These are phyloP conservation scores for Philonicus albiceps DNA, from an alignment of 2,888 invertebrate species.

Conservation along the genomic window DNA sequence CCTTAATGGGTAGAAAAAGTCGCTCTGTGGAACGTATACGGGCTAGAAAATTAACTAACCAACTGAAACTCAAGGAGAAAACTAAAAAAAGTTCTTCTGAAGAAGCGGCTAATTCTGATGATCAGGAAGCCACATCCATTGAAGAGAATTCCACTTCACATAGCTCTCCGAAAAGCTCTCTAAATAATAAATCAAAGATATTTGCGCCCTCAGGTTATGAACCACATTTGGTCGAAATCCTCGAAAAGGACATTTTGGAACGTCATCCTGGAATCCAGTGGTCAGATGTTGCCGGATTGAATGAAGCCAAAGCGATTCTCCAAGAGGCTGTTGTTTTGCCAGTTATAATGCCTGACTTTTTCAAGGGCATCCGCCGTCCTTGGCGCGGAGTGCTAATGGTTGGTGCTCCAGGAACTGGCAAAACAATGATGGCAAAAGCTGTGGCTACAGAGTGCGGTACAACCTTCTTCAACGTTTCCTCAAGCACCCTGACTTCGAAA, in stretches of 20 bases:
- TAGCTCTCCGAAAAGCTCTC: conserved; percentile 60
- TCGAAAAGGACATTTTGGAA: conserved; percentile 86
- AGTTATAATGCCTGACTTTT: conserved; percentile 87
- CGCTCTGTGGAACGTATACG: conserved; percentile 62
- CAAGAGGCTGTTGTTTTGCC: conserved; percentile 90
- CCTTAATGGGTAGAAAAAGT: conserved; percentile 60
- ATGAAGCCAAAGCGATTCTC: conserved; percentile 77
- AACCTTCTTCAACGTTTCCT: conserved; percentile 88
- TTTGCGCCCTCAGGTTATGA: conserved; percentile 78
- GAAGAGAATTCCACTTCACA: conserved; percentile 61
- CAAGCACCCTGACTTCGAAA: conserved; percentile 86
- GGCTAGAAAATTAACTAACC: conserved; percentile 61
- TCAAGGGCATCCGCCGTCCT: conserved; percentile 83
- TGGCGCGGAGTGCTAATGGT: conserved; percentile 68
- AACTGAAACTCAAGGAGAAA: conserved; percentile 61
- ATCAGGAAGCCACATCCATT: conserved; percentile 62
- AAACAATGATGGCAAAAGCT: conserved; percentile 83
- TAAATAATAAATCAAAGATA: conserved; percentile 60
- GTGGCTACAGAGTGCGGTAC: conserved; percentile 90
- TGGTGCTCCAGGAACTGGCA: conserved; percentile 75
- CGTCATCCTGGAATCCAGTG: conserved; percentile 84
- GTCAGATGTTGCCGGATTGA: conserved; percentile 78
- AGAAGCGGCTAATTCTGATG: conserved; percentile 64
- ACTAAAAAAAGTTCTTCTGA: conserved; percentile 63
- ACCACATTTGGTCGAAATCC: conserved; percentile 78